These are phyloP conservation scores for Ypsolopha sequella DNA, from an alignment of 2,888 invertebrate species.

Conservation along the genomic window DNA sequence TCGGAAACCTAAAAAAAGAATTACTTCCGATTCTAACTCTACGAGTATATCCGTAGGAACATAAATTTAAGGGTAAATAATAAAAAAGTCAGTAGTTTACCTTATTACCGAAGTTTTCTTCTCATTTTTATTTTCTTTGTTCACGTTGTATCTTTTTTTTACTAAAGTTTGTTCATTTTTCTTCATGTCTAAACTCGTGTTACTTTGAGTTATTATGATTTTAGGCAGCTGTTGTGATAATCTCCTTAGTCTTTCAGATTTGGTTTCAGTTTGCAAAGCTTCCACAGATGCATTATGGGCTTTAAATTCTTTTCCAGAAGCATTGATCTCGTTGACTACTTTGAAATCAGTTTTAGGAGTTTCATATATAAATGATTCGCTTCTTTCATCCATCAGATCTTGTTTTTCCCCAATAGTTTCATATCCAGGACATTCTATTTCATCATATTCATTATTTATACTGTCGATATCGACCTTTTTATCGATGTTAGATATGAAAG, in stretches of 20 bases:
- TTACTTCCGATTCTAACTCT: too few species aligned
- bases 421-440: slow-evolving; percentile 6
- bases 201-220: slow-evolving; percentile 55
- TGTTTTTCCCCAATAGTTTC: slow-evolving; percentile 14
- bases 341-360: slow-evolving; percentile 23
- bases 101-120: too few species aligned
- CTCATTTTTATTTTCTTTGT: slow-evolving; percentile 8
- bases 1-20: too few species aligned
- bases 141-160: neutral
- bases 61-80: too few species aligned
- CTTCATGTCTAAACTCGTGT: slow-evolving; percentile 31
- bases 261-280: slow-evolving; percentile 27
- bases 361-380: slow-evolving; percentile 9
- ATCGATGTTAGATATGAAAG: neutral
- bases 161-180: slow-evolving; percentile 9
- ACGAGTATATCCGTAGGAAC: too few species aligned
- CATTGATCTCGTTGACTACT: slow-evolving; percentile 38
- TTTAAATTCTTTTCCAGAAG: neutral
- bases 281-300: slow-evolving; percentile 6
- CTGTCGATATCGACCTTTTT: slow-evolving; percentile 1
- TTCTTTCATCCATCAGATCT: slow-evolving; percentile 13
- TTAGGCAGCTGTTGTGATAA: slow-evolving; percentile 50
- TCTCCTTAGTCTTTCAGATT: slow-evolving; percentile 43
- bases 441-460: slow-evolving; percentile 6
- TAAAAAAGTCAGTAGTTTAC: too few species aligned